A percentile compares a stretch with the other conserved stretches of the same genome.
These are phyloP conservation scores for Phyllotreta cruciferae DNA, from an alignment of 2,888 invertebrate species.

Conservation along the genomic window DNA sequence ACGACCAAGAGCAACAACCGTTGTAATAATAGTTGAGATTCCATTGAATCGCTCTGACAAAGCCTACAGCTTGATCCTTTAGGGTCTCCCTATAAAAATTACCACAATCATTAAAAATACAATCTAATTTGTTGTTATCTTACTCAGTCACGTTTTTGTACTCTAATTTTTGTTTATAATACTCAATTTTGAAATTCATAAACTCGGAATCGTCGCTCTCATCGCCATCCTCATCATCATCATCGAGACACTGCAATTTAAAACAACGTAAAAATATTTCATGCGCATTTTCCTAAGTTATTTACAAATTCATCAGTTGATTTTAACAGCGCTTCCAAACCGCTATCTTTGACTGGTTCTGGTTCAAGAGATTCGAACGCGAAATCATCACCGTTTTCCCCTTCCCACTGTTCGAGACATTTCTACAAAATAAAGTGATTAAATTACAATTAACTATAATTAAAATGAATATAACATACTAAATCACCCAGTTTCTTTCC, in stretches of 20 bases:
- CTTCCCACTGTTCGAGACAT: slow-evolving; percentile 39
- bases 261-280: slow-evolving; percentile 2
- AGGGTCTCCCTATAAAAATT: slow-evolving; percentile 71
- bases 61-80: slow-evolving; percentile 83
- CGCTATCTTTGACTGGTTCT: slow-evolving; percentile 59
- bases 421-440: slow-evolving; percentile 15
- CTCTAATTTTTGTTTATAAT: slow-evolving; percentile 90
- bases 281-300: not conserved
- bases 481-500: slow-evolving; percentile 60
- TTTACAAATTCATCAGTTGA: slow-evolving; percentile 63
- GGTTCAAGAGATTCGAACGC: slow-evolving; percentile 56
- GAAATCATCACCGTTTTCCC: slow-evolving; percentile 61
- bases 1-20: slow-evolving; percentile 97
- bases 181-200: slow-evolving; percentile 85
- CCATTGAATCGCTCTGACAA: slow-evolving; percentile 95
- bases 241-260: slow-evolving; percentile 39
- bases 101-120: not conserved
- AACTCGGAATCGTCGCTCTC: slow-evolving; percentile 66
- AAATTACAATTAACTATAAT: not conserved
- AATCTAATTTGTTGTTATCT: slow-evolving; percentile 51
- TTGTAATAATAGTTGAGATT: slow-evolving; percentile 95
- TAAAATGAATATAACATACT: slow-evolving; percentile 32
- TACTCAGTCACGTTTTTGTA: slow-evolving; percentile 81
- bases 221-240: slow-evolving; percentile 51
- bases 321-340: slow-evolving; percentile 68